phyloP scores from a whole-genome alignment of 2,797 vertebrate species.

The Sebastes steindachneri region DNA sequence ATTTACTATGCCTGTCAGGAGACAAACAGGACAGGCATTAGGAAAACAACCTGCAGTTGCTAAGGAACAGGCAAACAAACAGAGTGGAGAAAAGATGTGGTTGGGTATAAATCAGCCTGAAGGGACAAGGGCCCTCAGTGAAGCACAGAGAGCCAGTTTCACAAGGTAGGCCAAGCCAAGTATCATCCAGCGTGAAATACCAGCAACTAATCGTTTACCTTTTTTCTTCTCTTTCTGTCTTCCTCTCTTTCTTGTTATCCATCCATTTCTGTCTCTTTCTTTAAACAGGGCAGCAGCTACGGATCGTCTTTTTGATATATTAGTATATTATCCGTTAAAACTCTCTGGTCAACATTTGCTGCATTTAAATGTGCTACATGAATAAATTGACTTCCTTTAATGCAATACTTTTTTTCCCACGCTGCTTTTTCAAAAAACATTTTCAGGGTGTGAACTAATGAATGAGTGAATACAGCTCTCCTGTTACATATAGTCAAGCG shows the following conservation, averaged over 20 bases:
- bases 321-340: background rate
- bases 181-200: constrained; percentile 81
- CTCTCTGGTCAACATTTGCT: background rate
- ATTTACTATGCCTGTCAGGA: constrained; percentile 65
- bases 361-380: background rate
- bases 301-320: background rate
- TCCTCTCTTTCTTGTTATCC: constrained; percentile 17
- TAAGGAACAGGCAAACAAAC: constrained; percentile 81
- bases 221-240: constrained; percentile 25
- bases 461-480: background rate
- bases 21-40: constrained; percentile 76
- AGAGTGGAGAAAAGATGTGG: constrained; percentile 61
- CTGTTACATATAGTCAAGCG: background rate
- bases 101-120: constrained; percentile 82
- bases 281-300: background rate
- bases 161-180: constrained; percentile 79
- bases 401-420: background rate
- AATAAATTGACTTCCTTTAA: background rate
- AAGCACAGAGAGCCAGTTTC: constrained; percentile 80
- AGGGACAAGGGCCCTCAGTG: constrained; percentile 80
- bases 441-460: background rate
- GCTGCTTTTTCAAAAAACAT: background rate
- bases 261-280: constrained; percentile 27
- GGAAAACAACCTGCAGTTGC: constrained; percentile 80
- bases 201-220: constrained; percentile 81